Evolutionary conservation across 1,140 invertebrate species (phyloP).

Genomic region (Lucilia cuprina): DNA sequence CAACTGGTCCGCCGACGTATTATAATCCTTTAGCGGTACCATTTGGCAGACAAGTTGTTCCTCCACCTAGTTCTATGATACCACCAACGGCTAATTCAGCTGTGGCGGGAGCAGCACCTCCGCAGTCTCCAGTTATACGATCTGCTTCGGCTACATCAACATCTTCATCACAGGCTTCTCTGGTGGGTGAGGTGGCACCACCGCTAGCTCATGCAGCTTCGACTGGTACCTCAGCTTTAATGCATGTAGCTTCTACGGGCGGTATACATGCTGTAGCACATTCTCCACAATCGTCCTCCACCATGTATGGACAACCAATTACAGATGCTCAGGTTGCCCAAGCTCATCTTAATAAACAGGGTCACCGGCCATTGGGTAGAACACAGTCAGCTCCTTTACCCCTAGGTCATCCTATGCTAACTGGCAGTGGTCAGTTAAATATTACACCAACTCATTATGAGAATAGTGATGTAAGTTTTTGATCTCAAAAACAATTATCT

Average conservation of each 20-base stretch:
- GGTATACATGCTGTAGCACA: slow-evolving; percentile 39
- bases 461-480: slow-evolving; percentile 65
- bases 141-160: slow-evolving; percentile 58
- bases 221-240: slow-evolving; percentile 36
- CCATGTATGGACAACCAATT: slow-evolving; percentile 52
- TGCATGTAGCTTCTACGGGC: slow-evolving; percentile 44
- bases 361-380: slow-evolving; percentile 82
- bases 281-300: slow-evolving; percentile 39
- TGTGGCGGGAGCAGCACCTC: slow-evolving; percentile 48
- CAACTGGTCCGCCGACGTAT: slow-evolving; percentile 48
- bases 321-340: slow-evolving; percentile 69
- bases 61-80: slow-evolving; percentile 19
- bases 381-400: slow-evolving; percentile 95
- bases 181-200: slow-evolving; percentile 56
- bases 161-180: slow-evolving; percentile 57
- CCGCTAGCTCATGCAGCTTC: slow-evolving; percentile 57
- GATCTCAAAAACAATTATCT: background rate
- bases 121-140: slow-evolving; percentile 55
- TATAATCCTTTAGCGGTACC: slow-evolving; percentile 53
- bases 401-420: slow-evolving; percentile 91
- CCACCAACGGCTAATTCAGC: background rate
- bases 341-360: slow-evolving; percentile 76
- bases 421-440: slow-evolving; percentile 63
- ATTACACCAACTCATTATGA: slow-evolving; percentile 68
- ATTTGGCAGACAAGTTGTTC: slow-evolving; percentile 45